phyloP scores from a whole-genome alignment of 2,888 invertebrate species.

The Acanthoscelides obtectus region DNA sequence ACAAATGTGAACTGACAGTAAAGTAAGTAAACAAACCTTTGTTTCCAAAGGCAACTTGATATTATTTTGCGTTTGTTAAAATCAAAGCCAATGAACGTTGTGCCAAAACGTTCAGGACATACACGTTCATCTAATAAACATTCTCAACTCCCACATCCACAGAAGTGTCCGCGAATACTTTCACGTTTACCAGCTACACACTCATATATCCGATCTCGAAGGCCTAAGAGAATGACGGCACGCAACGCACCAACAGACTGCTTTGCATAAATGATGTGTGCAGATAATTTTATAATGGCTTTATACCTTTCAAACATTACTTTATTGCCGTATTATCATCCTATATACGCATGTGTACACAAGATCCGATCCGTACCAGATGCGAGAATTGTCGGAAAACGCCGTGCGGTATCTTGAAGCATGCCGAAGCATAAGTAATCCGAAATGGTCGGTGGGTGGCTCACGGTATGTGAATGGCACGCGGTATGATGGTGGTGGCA shows the following conservation, averaged over 20 bases:
- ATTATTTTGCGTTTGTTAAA: too few species aligned
- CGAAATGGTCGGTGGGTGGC: background rate
- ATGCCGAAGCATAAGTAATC: background rate
- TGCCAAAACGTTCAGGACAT: too few species aligned
- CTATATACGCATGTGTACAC: background rate
- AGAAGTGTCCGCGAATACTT: background rate
- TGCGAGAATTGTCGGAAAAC: background rate
- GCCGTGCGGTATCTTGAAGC: background rate
- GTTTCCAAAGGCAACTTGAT: too few species aligned
- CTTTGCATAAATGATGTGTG: conserved; percentile 17
- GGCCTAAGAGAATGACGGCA: conserved; percentile 3
- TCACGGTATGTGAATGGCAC: background rate
- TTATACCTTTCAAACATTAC: conserved; percentile 6
- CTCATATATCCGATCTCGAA: background rate
- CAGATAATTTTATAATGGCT: conserved; percentile 13
- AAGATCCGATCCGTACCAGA: background rate
- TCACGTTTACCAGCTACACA: background rate
- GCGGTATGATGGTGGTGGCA: too few species aligned
- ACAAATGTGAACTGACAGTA: too few species aligned
- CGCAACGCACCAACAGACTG: conserved; percentile 2
- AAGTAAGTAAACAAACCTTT: too few species aligned
- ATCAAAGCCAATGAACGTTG: too few species aligned
- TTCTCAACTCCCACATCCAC: background rate
- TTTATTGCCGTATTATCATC: conserved; percentile 5
- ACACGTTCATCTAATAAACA: too few species aligned